phyloP scores from a whole-genome alignment of 2,797 vertebrate genomes.

The Trichosurus vulpecula region DNA sequence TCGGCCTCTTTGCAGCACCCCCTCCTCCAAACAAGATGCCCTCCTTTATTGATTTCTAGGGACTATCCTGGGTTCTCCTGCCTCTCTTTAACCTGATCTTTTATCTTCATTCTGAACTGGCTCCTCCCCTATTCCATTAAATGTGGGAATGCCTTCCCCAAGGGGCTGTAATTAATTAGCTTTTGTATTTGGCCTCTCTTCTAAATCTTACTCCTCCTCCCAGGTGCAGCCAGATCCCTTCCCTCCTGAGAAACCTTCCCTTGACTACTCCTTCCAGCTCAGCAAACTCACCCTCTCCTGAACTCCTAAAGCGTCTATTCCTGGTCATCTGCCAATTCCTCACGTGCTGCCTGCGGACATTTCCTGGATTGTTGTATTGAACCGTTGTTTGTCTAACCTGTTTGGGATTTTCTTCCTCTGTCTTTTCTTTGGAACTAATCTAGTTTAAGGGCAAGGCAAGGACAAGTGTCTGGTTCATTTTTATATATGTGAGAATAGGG shows the following conservation, averaged over 20 bases:
- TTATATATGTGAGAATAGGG: neutral
- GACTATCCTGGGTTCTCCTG: neutral
- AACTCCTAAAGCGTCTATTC: neutral
- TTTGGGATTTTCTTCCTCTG: neutral
- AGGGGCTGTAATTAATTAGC: neutral
- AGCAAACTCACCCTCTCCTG: neutral
- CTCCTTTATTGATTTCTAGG: neutral
- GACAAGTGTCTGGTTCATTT: neutral
- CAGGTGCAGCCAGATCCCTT: neutral
- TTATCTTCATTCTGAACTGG: neutral
- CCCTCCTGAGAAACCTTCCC: neutral
- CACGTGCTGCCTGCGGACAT: neutral
- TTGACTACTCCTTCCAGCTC: neutral
- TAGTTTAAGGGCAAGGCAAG: neutral
- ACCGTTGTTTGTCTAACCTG: neutral
- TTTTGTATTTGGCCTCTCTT: neutral
- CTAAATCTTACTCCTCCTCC: neutral
- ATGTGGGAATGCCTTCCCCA: neutral
- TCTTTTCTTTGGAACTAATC: neutral
- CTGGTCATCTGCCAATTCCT: neutral
- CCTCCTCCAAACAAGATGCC: neutral
- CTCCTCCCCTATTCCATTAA: neutral
- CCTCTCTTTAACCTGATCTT: neutral
- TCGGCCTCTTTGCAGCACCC: neutral
- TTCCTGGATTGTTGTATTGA: neutral